A percentile compares a stretch with the other conserved stretches of the same genome.
Conservation (phyloP, 2,888 invertebrate genomes). For the Epirrita christyi region DNA sequence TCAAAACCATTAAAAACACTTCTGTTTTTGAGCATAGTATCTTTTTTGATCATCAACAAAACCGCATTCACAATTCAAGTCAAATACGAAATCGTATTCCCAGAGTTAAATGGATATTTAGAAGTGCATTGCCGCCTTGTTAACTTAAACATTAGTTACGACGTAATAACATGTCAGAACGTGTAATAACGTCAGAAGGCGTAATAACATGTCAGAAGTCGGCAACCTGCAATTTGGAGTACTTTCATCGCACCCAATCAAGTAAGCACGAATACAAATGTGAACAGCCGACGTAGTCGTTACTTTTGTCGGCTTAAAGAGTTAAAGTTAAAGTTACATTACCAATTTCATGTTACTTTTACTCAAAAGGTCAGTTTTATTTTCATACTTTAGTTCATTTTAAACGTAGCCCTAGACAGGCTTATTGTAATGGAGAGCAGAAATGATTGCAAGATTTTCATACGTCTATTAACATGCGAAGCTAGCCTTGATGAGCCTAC, state of each 20-base stretch:
- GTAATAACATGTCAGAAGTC: slow-evolving; percentile 35
- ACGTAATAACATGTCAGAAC: slow-evolving; percentile 21
- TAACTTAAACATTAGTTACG: slow-evolving; percentile 37
- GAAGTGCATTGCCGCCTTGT: slow-evolving; percentile 38
- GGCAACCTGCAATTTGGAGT: slow-evolving; percentile 54
- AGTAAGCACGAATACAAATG: slow-evolving; percentile 44
- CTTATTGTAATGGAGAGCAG: too few relatives aligned
- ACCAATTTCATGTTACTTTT: too few relatives aligned
- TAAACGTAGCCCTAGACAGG: too few relatives aligned
- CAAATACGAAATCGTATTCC: slow-evolving; percentile 29
- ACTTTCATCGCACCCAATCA: slow-evolving; percentile 60
- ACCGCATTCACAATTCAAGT: slow-evolving; percentile 14
- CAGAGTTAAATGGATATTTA: slow-evolving; percentile 35
- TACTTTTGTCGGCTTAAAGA: background rate
- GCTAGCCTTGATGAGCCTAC: too few relatives aligned
- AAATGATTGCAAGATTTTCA: too few relatives aligned
- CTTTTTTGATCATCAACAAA: too few relatives aligned
- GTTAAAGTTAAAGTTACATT: background rate
- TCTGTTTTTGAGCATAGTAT: too few relatives aligned
- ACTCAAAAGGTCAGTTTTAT: too few relatives aligned
- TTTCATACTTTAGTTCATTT: too few relatives aligned
- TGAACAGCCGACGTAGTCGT: background rate
- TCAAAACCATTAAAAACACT: too few relatives aligned
- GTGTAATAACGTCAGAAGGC: slow-evolving; percentile 30
- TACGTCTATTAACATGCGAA: too few relatives aligned